Evolutionary conservation across 2,888 invertebrate genomes (phyloP), one percentile per base, ranked within the genome.

Genomic region (Bimastos eiseni): DNA sequence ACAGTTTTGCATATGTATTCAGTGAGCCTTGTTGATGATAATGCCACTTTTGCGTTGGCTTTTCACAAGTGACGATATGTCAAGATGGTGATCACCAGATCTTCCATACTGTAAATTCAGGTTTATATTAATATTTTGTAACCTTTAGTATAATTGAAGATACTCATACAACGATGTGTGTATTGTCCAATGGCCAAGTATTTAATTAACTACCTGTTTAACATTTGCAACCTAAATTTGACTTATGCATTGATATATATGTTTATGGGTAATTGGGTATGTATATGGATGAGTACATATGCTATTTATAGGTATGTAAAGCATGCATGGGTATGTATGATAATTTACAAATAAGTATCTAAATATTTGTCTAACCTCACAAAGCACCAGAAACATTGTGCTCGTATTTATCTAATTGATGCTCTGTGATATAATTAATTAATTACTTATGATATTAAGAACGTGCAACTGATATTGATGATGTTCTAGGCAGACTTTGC

Each of bases 401-500:
- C 11, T 30, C 70, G 8, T 30, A n/a, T 8, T 70, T 30, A n/a
- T 55, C 55, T 55, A 24, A 30, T 30, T 30, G 2, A 24, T 55
- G 55, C 24, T n/a, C n/a, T n/a, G 30, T 17, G 24, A 11, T 55
- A 24, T 44, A 19, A 44, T 17, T 13, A 1, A 13, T 38, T 38
- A 8, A 38, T 13, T 5, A 41, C 41, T 1, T 41, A 1, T 24
- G 49, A 49, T 49, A 24, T 21, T 6, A 49, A 49, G 49, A 70
- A 30, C 30, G n/a, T 70, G 70, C n/a, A 70, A n/a, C 11, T 70
- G 55, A 55, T 55, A 11, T 55, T 55, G 70, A 70, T n/a, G n/a
- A 41, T 70, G 70, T 91, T 93, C 92, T 97, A 99, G 96, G 97
- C 98, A 41, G 98, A 99, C 95, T 99, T 99, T 96, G 99, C 98